Evolutionary conservation across 2,797 vertebrate species (phyloP).

Genomic region (Xenops minutus): DNA sequence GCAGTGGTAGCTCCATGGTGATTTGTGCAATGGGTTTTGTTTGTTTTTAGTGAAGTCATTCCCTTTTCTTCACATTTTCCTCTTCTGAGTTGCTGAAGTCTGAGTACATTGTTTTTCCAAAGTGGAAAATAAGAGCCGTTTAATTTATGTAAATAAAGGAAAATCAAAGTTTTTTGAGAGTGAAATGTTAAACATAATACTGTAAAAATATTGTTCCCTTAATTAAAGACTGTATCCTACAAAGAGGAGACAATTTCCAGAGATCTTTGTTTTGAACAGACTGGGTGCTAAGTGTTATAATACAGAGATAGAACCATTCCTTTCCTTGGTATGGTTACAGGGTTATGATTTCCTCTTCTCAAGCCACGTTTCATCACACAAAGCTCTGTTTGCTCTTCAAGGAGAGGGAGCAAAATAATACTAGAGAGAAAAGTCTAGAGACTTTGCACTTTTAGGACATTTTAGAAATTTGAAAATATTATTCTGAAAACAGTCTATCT

Average conservation of each 20-base stretch:
- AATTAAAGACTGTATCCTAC: not conserved
- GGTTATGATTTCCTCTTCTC: not conserved
- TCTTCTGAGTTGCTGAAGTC: not conserved
- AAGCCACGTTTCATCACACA: not conserved
- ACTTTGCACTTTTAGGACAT: not conserved
- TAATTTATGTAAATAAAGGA: not conserved
- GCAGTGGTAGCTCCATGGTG: not conserved
- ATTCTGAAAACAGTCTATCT: not conserved
- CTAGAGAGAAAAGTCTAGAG: not conserved
- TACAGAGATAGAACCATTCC: not conserved
- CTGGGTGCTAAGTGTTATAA: not conserved
- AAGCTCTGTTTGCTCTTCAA: not conserved
- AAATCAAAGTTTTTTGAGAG: not conserved
- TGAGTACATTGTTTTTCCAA: not conserved
- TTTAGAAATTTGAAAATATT: not conserved
- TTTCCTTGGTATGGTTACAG: not conserved
- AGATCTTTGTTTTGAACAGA: not conserved
- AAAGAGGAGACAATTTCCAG: not conserved
- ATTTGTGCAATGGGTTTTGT: not conserved
- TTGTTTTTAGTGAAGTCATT: slow-evolving; percentile 21
- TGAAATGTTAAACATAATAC: not conserved
- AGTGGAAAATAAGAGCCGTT: not conserved
- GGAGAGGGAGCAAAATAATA: not conserved
- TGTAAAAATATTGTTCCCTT: not conserved
- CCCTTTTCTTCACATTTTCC: not conserved